These are phyloP conservation scores for Onychostoma macrolepis DNA, from an alignment of 2,113 vertebrate genomes.

Conservation along the genomic window DNA sequence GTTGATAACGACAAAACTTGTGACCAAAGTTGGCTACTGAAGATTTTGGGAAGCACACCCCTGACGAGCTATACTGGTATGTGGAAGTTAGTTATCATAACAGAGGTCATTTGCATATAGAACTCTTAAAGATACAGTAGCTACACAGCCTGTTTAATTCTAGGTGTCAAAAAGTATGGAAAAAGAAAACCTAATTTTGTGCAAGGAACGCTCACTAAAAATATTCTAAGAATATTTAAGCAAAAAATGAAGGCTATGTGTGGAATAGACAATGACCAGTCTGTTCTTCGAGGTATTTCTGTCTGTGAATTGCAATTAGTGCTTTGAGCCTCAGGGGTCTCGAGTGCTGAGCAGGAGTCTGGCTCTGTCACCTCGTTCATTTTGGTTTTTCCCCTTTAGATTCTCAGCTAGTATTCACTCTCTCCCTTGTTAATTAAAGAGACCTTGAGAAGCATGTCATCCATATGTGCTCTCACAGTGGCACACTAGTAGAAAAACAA, in stretches of 20 bases:
- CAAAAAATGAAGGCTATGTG: neutral
- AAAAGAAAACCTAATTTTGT: neutral
- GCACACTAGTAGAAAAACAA: neutral
- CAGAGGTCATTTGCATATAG: neutral
- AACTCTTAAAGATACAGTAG: neutral
- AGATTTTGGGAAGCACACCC: too few species aligned
- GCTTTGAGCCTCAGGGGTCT: conserved; percentile 30
- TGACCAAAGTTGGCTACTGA: too few species aligned
- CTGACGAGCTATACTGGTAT: neutral
- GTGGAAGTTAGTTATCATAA: neutral
- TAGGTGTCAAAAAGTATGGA: neutral
- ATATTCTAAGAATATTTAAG: neutral
- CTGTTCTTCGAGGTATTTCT: conserved; percentile 7
- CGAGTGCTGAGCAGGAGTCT: conserved; percentile 18
- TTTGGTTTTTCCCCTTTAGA: conserved; percentile 29
- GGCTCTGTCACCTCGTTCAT: neutral
- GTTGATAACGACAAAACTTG: too few species aligned
- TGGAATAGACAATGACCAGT: conserved; percentile 25
- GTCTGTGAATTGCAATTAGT: conserved; percentile 44
- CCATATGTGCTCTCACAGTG: conserved; percentile 45
- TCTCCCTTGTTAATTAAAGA: conserved; percentile 48
- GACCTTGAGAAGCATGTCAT: conserved; percentile 34
- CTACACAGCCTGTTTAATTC: neutral
- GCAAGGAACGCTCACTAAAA: neutral
- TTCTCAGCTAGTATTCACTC: conserved; percentile 16